A percentile compares a stretch with the other conserved stretches of the same genome.
These are phyloP conservation scores for Megamerina dolium DNA, from an alignment of 2,888 invertebrate species.

Conservation along the genomic window DNA sequence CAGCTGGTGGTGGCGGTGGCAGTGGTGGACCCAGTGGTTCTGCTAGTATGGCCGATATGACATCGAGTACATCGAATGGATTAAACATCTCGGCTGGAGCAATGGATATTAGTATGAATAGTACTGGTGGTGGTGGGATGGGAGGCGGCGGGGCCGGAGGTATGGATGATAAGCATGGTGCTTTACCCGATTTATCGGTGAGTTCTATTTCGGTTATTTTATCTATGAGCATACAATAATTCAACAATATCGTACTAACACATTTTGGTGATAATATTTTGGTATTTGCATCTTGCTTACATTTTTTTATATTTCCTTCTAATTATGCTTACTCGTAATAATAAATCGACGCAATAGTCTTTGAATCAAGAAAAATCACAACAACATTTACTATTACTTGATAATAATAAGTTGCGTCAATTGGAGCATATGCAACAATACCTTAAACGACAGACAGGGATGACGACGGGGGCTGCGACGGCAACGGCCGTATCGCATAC, in stretches of 20 bases:
- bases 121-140: constrained; percentile 8
- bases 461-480: constrained; percentile 7
- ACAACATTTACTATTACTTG: constrained; percentile 29
- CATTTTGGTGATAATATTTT: neutral
- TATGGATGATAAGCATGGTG: constrained; percentile 39
- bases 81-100: constrained; percentile 36
- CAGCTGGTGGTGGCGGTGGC: constrained; percentile 14
- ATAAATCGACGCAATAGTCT: too few species aligned
- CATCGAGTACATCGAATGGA: constrained; percentile 32
- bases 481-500: constrained; percentile 1
- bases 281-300: neutral
- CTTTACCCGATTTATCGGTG: constrained; percentile 45
- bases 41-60: constrained; percentile 30
- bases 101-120: constrained; percentile 32
- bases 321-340: neutral
- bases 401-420: constrained; percentile 48
- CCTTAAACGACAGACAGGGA: constrained; percentile 46
- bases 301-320: constrained; percentile 1
- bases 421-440: constrained; percentile 59
- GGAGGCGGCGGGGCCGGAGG: constrained; percentile 3
- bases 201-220: too few species aligned
- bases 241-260: neutral
- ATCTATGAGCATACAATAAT: too few species aligned
- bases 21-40: constrained; percentile 22
- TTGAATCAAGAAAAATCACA: constrained; percentile 42